Evolutionary conservation across 2,888 invertebrate species (phyloP), one percentile per base, ranked within the genome.

Genomic region (Rapana venosa): DNA sequence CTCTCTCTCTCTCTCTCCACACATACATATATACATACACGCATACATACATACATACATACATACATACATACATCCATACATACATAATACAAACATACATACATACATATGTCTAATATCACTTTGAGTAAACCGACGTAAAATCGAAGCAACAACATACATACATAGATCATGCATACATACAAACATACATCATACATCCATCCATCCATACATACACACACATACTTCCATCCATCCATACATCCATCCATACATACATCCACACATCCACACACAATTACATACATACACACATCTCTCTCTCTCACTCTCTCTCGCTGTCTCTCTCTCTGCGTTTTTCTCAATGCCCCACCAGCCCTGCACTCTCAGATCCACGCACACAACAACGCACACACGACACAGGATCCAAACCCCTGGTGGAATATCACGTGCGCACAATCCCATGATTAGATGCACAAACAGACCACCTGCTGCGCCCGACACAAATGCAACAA

Each of bases 41-140:
- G 61, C 66, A 66, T 66, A 66, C 66, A 66, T 66, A 66, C 66
- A 66, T 66, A 17, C 66, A 66, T 26, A 66, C 66, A 66, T 66
- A 66, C 66, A 66, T 66, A 66, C 66, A 66, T 66, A 66, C 66
- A 66, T 66, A 66, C 66, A 66, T 66, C 2, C 66, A 66, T 66
- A 66, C 66, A 66, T 66, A 66, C 66, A 66, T 66, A 2, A 66
- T 66, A 66, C 66, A 66, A 6, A 66, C 66, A 66, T 66, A 66
- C 66, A 66, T 66, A 66, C 66, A 66, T 66, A 66, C 66, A 66
- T 66, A n/a, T n/a, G n/a, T n/a, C n/a, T n/a, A n/a, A n/a, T n/a
- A n/a, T n/a, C n/a, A n/a, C n/a, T n/a, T n/a, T n/a, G n/a, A n/a
- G n/a, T n/a, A n/a, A n/a, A n/a, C n/a, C n/a, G n/a, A n/a, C n/a